A percentile compares a stretch with the other conserved stretches of the same genome.
Conservation (phyloP, 2,797 vertebrate genomes). For the Sebastiscus albofasciatus region DNA sequence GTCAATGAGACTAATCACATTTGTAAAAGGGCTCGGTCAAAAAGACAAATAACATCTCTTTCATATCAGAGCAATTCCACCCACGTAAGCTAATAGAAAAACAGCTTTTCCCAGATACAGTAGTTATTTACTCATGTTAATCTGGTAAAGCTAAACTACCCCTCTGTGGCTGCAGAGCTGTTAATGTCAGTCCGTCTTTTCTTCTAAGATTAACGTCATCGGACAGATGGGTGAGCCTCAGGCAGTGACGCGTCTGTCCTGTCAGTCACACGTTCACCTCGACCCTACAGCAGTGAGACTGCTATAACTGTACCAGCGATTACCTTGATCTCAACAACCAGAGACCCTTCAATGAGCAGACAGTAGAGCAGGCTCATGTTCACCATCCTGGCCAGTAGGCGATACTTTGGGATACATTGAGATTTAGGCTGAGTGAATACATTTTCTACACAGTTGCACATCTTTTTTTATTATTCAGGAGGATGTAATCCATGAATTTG, state of each 20-base stretch:
- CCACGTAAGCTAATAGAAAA: not conserved
- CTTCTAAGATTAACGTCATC: not conserved
- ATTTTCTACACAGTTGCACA: not conserved
- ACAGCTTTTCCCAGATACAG: not conserved
- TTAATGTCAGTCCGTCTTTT: not conserved
- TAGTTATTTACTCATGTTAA: not conserved
- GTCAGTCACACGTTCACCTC: no score
- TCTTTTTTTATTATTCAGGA: not conserved
- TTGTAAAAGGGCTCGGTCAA: constrained; percentile 14
- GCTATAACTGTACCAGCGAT: not conserved
- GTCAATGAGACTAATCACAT: constrained; percentile 57
- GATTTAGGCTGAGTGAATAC: not conserved
- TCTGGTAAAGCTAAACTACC: not conserved
- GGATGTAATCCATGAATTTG: not conserved
- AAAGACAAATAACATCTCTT: not conserved
- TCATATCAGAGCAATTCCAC: not conserved
- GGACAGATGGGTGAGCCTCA: constrained; percentile 5
- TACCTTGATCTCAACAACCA: not conserved
- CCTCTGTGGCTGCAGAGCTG: not conserved
- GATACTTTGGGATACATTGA: not conserved
- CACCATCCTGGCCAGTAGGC: not conserved
- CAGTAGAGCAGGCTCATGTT: not conserved
- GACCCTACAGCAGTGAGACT: not conserved
- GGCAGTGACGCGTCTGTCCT: not conserved
- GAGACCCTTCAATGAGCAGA: not conserved